phyloP scores from a whole-genome alignment of 2,888 invertebrate species.

The Podabrus alpinus region DNA sequence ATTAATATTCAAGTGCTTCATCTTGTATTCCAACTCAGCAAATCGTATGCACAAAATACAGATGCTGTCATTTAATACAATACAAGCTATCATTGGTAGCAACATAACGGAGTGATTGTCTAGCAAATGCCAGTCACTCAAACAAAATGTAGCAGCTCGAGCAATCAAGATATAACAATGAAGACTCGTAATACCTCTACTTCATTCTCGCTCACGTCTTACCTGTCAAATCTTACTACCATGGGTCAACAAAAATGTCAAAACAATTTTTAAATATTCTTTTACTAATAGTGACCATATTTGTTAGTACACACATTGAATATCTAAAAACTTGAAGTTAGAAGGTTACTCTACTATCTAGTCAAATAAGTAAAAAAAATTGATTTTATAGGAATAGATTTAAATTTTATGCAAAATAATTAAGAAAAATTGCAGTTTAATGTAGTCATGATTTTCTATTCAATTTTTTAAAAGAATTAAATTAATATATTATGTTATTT shows the following conservation, averaged over 20 bases:
- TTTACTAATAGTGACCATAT: background rate
- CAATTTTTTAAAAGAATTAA: too few species aligned
- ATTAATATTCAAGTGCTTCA: constrained; percentile 23
- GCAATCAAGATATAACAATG: constrained; percentile 35
- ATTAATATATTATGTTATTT: too few species aligned
- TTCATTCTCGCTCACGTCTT: constrained; percentile 47
- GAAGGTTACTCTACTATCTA: background rate
- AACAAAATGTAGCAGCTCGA: constrained; percentile 31
- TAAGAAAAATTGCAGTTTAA: too few species aligned
- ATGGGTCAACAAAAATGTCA: constrained; percentile 13
- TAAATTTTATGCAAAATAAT: too few species aligned
- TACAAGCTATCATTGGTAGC: constrained; percentile 37
- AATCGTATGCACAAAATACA: constrained; percentile 28
- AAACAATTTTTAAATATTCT: constrained; percentile 17
- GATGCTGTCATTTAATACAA: constrained; percentile 36
- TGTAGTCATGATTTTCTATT: too few species aligned
- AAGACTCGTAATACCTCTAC: constrained; percentile 41
- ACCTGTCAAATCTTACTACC: constrained; percentile 36
- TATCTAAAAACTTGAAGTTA: background rate
- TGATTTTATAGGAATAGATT: background rate
- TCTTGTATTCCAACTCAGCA: constrained; percentile 24
- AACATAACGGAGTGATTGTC: constrained; percentile 38
- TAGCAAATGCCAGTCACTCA: constrained; percentile 37
- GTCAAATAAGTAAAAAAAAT: background rate
- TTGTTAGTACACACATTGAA: background rate